Conservation (phyloP, 2,888 invertebrate genomes). For the Drosophila borealis region DNA sequence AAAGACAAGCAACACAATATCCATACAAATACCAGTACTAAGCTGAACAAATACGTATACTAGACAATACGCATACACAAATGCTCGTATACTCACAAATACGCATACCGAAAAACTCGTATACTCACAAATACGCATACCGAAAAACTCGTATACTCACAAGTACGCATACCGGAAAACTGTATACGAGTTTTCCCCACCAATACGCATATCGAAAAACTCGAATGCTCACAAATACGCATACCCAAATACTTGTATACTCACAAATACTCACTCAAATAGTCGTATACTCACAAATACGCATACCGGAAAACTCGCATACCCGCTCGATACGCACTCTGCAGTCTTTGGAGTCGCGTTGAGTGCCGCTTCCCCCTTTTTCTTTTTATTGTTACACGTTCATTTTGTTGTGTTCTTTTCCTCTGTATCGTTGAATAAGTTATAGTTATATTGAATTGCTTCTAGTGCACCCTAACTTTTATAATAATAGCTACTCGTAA, state of each 20-base stretch:
- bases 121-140: not conserved
- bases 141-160: not conserved
- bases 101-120: not conserved
- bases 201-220: not conserved
- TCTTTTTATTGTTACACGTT: conserved; percentile 19
- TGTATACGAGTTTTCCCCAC: not conserved
- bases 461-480: conserved; percentile 59
- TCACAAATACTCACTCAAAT: not conserved
- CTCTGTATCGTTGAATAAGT: conserved; percentile 44
- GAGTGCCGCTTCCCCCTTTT: conserved; percentile 48
- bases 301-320: conserved; percentile 1
- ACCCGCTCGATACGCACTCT: conserved; percentile 40
- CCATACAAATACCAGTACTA: conserved; percentile 14
- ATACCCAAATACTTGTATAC: not conserved
- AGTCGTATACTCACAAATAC: not conserved
- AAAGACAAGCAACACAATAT: conserved; percentile 33
- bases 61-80: conserved; percentile 1
- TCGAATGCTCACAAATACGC: not conserved
- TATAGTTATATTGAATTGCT: conserved; percentile 41
- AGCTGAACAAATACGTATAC: conserved; percentile 17
- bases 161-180: not conserved
- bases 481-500: conserved; percentile 18
- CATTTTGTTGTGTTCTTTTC: conserved; percentile 6
- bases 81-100: not conserved
- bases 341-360: conserved; percentile 33